A percentile compares a stretch with the other conserved stretches of the same genome.
These are phyloP conservation scores for Ovis aries DNA, from an alignment of 2,113 vertebrate genomes.

Conservation along the genomic window DNA sequence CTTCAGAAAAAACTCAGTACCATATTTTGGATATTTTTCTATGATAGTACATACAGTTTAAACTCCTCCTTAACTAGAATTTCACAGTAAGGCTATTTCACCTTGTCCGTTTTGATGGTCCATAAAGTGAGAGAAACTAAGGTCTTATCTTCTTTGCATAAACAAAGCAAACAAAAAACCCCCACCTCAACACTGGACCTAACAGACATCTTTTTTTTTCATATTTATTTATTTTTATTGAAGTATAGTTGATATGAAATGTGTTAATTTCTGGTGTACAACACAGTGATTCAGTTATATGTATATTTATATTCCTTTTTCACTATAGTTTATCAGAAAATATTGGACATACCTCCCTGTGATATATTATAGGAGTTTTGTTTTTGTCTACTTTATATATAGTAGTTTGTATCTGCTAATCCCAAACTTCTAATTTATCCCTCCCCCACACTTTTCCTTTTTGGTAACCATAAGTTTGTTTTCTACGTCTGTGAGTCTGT, in stretches of 20 bases:
- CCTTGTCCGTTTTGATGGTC: not conserved
- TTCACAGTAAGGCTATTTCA: not conserved
- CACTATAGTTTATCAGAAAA: not conserved
- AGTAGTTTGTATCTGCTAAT: not conserved
- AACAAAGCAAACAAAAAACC: not conserved
- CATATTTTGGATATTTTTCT: not conserved
- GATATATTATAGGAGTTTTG: not conserved
- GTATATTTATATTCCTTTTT: not conserved
- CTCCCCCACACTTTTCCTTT: not conserved
- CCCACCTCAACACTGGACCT: not conserved
- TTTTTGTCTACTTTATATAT: not conserved
- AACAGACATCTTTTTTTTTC: not conserved
- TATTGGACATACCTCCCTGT: not conserved
- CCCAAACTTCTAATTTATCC: not conserved
- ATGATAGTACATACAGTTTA: not conserved
- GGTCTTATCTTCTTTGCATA: not conserved
- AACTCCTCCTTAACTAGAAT: not conserved
- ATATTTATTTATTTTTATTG: not conserved
- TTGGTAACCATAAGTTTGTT: not conserved
- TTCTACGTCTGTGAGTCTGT: not conserved
- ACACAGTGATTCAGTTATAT: not conserved
- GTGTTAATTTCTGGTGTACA: not conserved
- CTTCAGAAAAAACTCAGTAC: not conserved
- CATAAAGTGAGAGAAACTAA: not conserved
- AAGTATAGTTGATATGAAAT: not conserved